Conservation (phyloP, 2,888 invertebrate genomes). For the Eubasilissa splendida region DNA sequence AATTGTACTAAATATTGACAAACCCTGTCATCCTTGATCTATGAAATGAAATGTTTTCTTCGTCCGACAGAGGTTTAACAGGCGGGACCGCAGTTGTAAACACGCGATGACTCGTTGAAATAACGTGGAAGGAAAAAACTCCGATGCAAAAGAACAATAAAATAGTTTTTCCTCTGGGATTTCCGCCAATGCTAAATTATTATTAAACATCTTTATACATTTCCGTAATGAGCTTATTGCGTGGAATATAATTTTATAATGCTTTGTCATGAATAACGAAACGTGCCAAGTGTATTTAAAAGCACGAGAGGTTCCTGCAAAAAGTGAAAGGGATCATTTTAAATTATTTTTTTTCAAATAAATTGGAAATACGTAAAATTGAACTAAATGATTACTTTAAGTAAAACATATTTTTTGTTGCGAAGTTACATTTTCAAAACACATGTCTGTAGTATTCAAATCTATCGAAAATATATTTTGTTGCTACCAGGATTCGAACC, state of each 20-base stretch:
- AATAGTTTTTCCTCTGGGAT: neutral
- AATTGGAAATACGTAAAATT: too few relatives aligned
- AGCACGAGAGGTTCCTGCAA: neutral
- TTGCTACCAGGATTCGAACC: too few relatives aligned
- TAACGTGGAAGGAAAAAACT: conserved; percentile 1
- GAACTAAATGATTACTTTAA: too few relatives aligned
- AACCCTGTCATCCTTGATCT: too few relatives aligned
- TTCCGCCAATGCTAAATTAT: neutral
- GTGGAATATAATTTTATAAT: conserved; percentile 19
- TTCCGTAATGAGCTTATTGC: conserved; percentile 22
- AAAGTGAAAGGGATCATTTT: neutral
- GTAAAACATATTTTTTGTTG: too few relatives aligned
- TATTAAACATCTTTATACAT: conserved; percentile 25
- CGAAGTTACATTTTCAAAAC: too few relatives aligned
- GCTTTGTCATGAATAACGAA: neutral
- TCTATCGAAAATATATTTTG: too few relatives aligned
- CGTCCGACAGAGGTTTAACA: too few relatives aligned
- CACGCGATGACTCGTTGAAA: neutral
- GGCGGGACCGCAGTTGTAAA: neutral
- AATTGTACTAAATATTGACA: too few relatives aligned
- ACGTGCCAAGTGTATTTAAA: neutral
- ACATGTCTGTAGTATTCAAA: too few relatives aligned
- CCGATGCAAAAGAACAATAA: conserved; percentile 6
- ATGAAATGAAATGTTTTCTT: too few relatives aligned
- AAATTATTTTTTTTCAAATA: too few relatives aligned